Evolutionary conservation across 2,888 invertebrate genomes (phyloP).

Genomic region (Drosophila helvetica): DNA sequence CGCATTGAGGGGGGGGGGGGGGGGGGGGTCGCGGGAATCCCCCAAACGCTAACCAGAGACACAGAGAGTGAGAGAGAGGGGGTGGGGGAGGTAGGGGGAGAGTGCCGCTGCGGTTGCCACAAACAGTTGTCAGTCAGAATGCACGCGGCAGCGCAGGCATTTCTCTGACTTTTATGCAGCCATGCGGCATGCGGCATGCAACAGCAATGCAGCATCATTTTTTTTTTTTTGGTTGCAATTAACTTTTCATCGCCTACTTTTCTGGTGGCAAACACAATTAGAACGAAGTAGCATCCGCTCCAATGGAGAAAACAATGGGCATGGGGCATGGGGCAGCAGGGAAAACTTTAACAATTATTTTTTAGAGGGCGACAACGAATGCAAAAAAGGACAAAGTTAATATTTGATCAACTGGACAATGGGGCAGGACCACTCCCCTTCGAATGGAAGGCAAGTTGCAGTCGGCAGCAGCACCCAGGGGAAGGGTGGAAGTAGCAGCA

Average conservation of each 20-base stretch:
- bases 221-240: conserved; percentile 49
- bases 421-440: conserved; percentile 30
- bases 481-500: conserved; percentile 21
- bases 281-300: neutral
- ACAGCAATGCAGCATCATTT: conserved; percentile 40
- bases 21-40: conserved; percentile 26
- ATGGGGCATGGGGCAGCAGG: neutral
- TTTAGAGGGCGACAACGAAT: conserved; percentile 44
- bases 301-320: conserved; percentile 6
- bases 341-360: conserved; percentile 54
- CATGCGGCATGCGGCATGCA: conserved; percentile 25
- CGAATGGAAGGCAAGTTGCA: conserved; percentile 5
- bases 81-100: neutral
- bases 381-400: conserved; percentile 71
- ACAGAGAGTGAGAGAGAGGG: neutral
- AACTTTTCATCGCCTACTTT: conserved; percentile 59
- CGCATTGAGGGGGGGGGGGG: conserved; percentile 11
- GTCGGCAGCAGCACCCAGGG: conserved; percentile 35
- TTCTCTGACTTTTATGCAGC: conserved; percentile 39
- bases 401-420: conserved; percentile 77
- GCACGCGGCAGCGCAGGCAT: conserved; percentile 11
- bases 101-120: conserved; percentile 25
- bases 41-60: neutral
- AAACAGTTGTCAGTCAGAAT: conserved; percentile 25
- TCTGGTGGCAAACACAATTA: conserved; percentile 65